phyloP scores from a whole-genome alignment of 2,888 invertebrate genomes.

The Ceriagrion tenellum region DNA sequence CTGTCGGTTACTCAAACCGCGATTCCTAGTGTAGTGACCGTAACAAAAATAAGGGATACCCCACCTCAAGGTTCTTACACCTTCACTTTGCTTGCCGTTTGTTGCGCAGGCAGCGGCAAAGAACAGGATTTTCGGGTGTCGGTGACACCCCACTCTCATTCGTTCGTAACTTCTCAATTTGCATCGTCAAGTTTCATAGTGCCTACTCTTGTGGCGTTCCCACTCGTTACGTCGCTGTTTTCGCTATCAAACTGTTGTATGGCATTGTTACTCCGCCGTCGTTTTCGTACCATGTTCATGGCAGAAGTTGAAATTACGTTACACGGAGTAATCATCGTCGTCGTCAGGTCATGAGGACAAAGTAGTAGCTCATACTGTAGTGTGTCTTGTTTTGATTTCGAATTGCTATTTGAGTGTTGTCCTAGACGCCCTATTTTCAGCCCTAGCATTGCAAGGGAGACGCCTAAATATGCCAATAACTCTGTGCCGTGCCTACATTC shows the following conservation, averaged over 20 bases:
- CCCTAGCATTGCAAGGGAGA: no score
- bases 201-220: not conserved
- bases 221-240: no score
- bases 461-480: no score
- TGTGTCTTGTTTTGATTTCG: no score
- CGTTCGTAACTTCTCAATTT: not conserved
- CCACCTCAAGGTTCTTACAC: not conserved
- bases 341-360: not conserved
- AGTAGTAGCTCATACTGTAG: no score
- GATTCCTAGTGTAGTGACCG: conserved; percentile 2
- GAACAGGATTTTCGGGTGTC: not conserved
- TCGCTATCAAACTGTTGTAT: no score
- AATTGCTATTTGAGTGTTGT: no score
- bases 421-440: no score
- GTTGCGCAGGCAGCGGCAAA: not conserved
- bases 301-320: not conserved
- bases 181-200: not conserved
- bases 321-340: not conserved
- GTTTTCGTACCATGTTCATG: no score
- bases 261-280: no score
- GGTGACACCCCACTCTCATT: not conserved
- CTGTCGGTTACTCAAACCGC: not conserved
- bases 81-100: not conserved
- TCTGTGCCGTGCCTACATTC: no score
- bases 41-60: not conserved